These are phyloP conservation scores for Galeruca laticollis DNA, from an alignment of 2,888 invertebrate genomes.

Conservation along the genomic window DNA sequence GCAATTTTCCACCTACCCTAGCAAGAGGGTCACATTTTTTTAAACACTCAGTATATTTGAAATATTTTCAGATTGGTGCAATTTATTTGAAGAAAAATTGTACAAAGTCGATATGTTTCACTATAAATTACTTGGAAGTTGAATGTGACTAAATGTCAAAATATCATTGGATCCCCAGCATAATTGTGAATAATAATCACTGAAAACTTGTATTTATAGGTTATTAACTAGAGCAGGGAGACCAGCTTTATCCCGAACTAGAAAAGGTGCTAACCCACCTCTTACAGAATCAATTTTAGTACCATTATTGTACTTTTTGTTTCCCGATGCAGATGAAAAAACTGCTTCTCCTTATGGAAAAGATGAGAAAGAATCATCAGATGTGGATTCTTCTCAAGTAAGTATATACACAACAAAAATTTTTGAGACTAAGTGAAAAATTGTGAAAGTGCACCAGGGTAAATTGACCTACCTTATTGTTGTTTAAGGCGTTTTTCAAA, in stretches of 20 bases:
- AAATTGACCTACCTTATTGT: slow-evolving; percentile 7
- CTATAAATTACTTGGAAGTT: too few relatives aligned
- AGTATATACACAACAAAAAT: slow-evolving; percentile 6
- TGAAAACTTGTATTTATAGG: background rate
- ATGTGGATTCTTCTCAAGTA: slow-evolving; percentile 38
- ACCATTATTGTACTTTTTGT: slow-evolving; percentile 84
- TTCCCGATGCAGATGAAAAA: slow-evolving; percentile 87
- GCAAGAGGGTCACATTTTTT: too few relatives aligned
- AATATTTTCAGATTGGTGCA: too few relatives aligned
- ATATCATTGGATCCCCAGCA: too few relatives aligned
- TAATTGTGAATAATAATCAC: too few relatives aligned
- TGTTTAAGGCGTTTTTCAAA: slow-evolving; percentile 42
- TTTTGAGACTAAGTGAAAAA: too few relatives aligned
- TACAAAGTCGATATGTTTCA: too few relatives aligned
- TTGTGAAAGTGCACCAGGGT: too few relatives aligned
- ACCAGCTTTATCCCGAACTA: slow-evolving; percentile 62
- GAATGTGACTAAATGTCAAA: too few relatives aligned
- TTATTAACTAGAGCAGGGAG: slow-evolving; percentile 69
- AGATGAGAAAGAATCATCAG: slow-evolving; percentile 61
- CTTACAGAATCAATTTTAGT: slow-evolving; percentile 81
- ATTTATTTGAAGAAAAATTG: too few relatives aligned
- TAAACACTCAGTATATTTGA: too few relatives aligned
- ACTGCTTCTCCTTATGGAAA: slow-evolving; percentile 70
- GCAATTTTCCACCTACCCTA: too few relatives aligned
- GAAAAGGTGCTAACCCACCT: slow-evolving; percentile 75